Base-by-base conservation (phyloP, 2,797 vertebrate species). In the Phoeniculus purpureus region DNA sequence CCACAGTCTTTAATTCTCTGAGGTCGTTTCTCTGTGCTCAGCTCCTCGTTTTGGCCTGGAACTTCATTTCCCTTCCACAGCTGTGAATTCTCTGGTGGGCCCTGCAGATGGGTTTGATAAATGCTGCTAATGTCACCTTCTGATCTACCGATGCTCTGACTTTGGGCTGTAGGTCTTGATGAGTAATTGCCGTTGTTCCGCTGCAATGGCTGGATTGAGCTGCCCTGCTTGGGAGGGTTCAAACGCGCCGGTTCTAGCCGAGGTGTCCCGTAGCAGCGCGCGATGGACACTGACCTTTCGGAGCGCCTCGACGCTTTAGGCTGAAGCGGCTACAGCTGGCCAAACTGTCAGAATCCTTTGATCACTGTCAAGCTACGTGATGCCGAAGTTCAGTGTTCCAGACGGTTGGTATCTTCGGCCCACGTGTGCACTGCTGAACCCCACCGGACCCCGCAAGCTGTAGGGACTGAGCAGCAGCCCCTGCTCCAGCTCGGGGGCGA, bases 41-140 rank as follows among this genome's bases (percentile, higher is more conserved):
- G 97, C 87, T 92, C 47, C 48, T 87, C 60, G 71, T 78, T 91
- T 93, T 96, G 97, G 90, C 96, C 97, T 96, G 95, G 97, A 97
- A 96, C 95, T 97, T 98, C 98, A 98, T 98, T 98, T 98, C 97
- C 98, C 97, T 98, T 98, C 97, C 98, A 97, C 98, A 98, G 97
- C 98, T 98, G 97, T 97, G 98, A 97, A 98, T 98, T 98, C 98
- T 98, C 98, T 96, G 78, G 97, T 98, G 98, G 98, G 98, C 97
- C 88, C 94, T 92, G 97, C 94, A 79, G 95, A 97, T 98, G 97
- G 98, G 95, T 98, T 98, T 99, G 98, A 99, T 98, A 97, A 98
- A 99, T 99, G 98, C 97, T 78, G 97, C 98, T 97, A 98, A 98
- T 98, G 97, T 98, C 98, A 98, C 98, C 98, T 98, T 96, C 97